Base-by-base conservation (phyloP, 2,888 invertebrate genomes). In the Orthosia cruda region DNA sequence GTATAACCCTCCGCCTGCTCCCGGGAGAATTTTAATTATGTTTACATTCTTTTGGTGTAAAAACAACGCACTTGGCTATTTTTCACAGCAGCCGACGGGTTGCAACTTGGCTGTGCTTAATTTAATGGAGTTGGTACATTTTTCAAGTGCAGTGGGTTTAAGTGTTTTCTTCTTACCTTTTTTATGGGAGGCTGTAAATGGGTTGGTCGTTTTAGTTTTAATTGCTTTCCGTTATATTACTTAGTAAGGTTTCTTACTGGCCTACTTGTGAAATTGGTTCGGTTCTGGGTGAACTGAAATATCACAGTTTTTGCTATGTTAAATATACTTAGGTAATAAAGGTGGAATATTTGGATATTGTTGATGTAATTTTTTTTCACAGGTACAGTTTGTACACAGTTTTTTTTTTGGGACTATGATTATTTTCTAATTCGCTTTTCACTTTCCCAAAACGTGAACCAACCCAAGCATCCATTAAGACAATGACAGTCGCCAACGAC, bases 21-120 rank as follows among this genome's bases (percentile, higher is more conserved):
- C 87, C 77, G 80, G 72, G 86, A 81, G 91, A 92, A 92, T 93
- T 94, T 94, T 94, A 94, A 95, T 94, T 94, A 93, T 93, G 93
- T 93, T 93, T 92, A 91, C 94, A 92, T 93, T 92, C 90, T 91
- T 92, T 89, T 85, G 81, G 89, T 80, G 85, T 80, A 88, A 90
- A 90, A 92, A 91, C 89, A 89, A 86, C 86, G 81, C 84, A 87
- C 85, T 90, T 84, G 83, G 89, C 89, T 82, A 90, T 93, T 92
- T 92, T 91, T 92, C 90, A 89, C 83, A 80, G 84, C 64, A 50
- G 77, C 57, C n/a, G 80, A 71, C 83, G 84, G 79, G 74, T 76
- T 81, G 83, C 84, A 84, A 86, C 85, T 82, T 87, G 81, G 84
- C 82, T 75, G 73, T 71, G 62, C 76, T 81, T 85, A 86, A 87